Evolutionary conservation across 2,888 invertebrate species (phyloP).

Genomic region (Lacanobia wlatinum): DNA sequence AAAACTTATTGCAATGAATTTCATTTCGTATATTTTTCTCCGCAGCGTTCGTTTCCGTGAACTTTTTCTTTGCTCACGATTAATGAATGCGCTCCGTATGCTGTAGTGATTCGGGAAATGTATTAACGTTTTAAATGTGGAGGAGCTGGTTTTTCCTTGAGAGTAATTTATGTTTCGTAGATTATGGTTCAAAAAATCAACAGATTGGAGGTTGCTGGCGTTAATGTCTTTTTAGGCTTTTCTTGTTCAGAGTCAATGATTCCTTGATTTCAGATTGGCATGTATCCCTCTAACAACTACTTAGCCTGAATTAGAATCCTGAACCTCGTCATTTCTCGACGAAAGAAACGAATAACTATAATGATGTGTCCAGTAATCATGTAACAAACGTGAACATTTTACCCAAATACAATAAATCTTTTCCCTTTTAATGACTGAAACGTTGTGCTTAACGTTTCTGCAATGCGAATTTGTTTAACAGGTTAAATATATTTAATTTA

Average conservation of each 20-base stretch:
- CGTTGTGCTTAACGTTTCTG: background rate
- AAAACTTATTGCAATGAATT: constrained; percentile 71
- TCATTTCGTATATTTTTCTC: constrained; percentile 62
- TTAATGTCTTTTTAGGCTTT: background rate
- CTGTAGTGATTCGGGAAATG: constrained; percentile 41
- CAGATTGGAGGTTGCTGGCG: background rate
- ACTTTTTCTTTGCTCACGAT: constrained; percentile 57
- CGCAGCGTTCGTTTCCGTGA: constrained; percentile 47
- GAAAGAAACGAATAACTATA: too few species aligned
- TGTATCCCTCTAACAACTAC: too few species aligned
- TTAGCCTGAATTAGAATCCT: too few species aligned
- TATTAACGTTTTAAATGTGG: constrained; percentile 1
- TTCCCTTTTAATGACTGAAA: background rate
- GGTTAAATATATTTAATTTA: constrained; percentile 4
- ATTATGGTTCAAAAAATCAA: background rate
- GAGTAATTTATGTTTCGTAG: background rate
- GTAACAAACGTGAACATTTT: background rate
- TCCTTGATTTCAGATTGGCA: too few species aligned
- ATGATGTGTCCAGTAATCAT: too few species aligned
- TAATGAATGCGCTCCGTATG: constrained; percentile 60
- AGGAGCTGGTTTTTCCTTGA: constrained; percentile 4
- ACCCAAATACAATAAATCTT: too few species aligned
- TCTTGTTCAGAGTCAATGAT: too few species aligned
- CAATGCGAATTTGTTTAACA: too few species aligned
- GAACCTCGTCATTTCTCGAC: too few species aligned